Evolutionary conservation across 92 coral and sea anemone genomes (phyloP), one percentile per base, ranked within the genome.

Genomic region (Zoanthus gigantus): DNA sequence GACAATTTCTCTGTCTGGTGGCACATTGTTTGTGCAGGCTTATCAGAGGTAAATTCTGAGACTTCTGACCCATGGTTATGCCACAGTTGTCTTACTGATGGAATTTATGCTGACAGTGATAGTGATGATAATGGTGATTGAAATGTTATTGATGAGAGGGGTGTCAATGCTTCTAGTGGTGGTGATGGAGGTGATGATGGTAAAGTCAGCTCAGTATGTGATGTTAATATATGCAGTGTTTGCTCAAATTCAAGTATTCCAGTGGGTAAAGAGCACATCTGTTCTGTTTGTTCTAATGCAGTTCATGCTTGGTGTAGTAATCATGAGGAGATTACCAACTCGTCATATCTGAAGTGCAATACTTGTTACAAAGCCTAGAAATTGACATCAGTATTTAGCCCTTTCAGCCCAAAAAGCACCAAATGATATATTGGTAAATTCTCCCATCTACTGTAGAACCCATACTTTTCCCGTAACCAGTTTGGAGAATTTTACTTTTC

Each of bases 231-330:
- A 11, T 81, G 91, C 79, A 57, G 79, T 28, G 90, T 88, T 53
- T 88, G 91, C 54, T 82, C 68, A 30, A 9, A 53, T 56, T 34
- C 52, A 16, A 81, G 63, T 73, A 81, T 88, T 80, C 91, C 87
- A 72, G 91, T 88, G 63, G 87, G 87, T 69, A 86, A 86, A 31
- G 86, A 31, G 67, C 87, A 88, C 48, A 72, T 80, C 69, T 88
- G 91, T 82, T 80, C 87, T 56, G 44, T 88, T 54, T 88, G 91
- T 82, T 46, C 61, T 16, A 52, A 80, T 14, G 42, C 42, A 37
- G 42, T 37, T 37, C 42, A 37, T 37, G 42, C 42, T 37, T 37
- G 42, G 42, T 37, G 42, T 37, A 37, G 42, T 37, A 37, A 37
- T 37, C 42, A 37, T 37, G 42, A 37, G 42, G 42, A 37, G 86